Base-by-base conservation (phyloP, 2,888 invertebrate genomes). In the Ernsta delagoae region DNA sequence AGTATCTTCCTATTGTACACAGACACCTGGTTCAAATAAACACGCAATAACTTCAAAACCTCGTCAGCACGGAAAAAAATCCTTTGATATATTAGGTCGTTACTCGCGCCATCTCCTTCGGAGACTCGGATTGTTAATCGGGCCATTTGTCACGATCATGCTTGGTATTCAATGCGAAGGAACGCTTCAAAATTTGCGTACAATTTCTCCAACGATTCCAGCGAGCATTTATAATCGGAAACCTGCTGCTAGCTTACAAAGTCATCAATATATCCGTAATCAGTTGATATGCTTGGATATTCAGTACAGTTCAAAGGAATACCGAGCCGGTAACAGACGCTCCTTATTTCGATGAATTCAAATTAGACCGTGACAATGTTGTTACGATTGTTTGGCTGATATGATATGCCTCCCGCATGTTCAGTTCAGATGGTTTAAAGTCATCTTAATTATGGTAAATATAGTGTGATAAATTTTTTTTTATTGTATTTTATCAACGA, bases 11-110 rank as follows among this genome's bases (percentile, higher is more conserved):
- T n/a, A 41, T 43, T 9, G 36, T 5, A 24, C 1, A 16, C 59
- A 5, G 41, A 16, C 59, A 59, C 41, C 41, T 65, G 59, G 60
- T 61, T 77, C 82, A 82, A 84, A 86, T 87, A 86, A 88, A 86
- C 81, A 85, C 83, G 83, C 83, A 84, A 84, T 80, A 72, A 72
- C 72, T 77, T 75, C 77, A 79, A 77, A 82, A 79, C 81, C 82
- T 86, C 85, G 84, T 88, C 88, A 86, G 83, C 78, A 80, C 78
- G 81, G 76, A 78, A 85, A 88, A 88, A 87, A 92, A 91, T 90
- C 92, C 90, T 90, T 89, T 92, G 91, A 92, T 91, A 89, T 90
- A 92, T 92, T 85, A 85, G 85, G 86, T 90, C 91, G 92, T 92
- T 92, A 92, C 85, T 84, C 86, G 87, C 87, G 81, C 90, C 90